Evolutionary conservation across 2,113 vertebrate genomes (phyloP), one percentile per base, ranked within the genome.

Genomic region (Osmerus mordax): DNA sequence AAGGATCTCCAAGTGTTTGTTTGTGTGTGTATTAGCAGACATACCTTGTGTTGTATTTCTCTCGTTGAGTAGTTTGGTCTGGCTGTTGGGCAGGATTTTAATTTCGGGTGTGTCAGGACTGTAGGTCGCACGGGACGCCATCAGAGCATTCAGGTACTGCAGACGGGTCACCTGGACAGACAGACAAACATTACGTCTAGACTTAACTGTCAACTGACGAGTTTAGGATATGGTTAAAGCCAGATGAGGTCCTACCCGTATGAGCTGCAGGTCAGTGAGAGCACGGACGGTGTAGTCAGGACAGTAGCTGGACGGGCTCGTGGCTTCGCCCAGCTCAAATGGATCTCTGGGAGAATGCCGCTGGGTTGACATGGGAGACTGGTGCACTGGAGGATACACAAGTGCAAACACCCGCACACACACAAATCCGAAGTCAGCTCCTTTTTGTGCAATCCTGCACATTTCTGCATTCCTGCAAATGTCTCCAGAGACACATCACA

Each of bases 231-330:
- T 12, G 41, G 41, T 47, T 47, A 11, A 2, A 23, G 0, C 76
- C 80, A 0, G 65, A 88, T 83, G 41, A 18, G n/a, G 18, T 23
- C 62, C 83, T 69, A 94, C 93, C 91, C 94, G 93, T 76, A 97
- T 93, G 76, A 96, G 89, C 90, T 97, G 96, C 79, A 97, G 91
- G 81, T 97, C 96, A 0, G 94, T 94, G 29, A 97, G 94, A 3
- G 95, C 95, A 78, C 94, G 89, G 78, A 96, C 96, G 1, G 94
- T 96, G 90, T 97, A 97, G 91, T 97, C 96, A 0, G 96, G 96
- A 84, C 94, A 95, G 54, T 96, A 97, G 0, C 89, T 87, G 62
- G 91, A 88, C 5, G 90, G 90, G 79, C 89, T 89, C 21, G 91
- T 72, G 1, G 90, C 89, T 0, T 95, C 95, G 0, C 84, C 77